Percentiles rank a stretch among this genome's conserved stretches.
These are phyloP conservation scores for Tupiocoris notatus DNA, from an alignment of 2,888 invertebrate species.

Conservation along the genomic window DNA sequence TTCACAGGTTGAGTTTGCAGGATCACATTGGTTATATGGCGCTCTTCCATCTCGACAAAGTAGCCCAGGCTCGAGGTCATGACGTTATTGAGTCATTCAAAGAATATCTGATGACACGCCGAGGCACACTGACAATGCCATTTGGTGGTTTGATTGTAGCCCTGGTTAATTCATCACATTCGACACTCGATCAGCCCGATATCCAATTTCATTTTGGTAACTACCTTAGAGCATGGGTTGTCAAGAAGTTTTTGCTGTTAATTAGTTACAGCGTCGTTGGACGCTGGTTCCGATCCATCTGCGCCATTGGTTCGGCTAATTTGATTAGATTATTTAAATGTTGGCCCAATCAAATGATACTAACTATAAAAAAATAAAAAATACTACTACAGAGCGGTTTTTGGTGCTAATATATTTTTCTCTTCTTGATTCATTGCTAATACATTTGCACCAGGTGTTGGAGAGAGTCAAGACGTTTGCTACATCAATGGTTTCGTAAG, in stretches of 20 bases:
- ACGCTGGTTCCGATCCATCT: too few species aligned
- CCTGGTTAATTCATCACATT: constrained; percentile 5
- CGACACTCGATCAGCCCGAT: constrained; percentile 13
- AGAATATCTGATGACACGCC: background rate
- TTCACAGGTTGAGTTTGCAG: constrained; percentile 1
- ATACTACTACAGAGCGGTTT: too few species aligned
- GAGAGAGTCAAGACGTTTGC: constrained; percentile 1
- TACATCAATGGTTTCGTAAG: constrained; percentile 7
- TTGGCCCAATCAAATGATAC: too few species aligned
- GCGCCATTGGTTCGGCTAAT: too few species aligned
- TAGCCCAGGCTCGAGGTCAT: background rate
- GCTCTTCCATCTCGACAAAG: background rate
- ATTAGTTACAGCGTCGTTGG: too few species aligned
- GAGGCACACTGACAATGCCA: background rate
- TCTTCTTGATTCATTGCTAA: too few species aligned
- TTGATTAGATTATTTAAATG: too few species aligned
- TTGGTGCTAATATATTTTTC: too few species aligned
- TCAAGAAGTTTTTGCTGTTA: background rate
- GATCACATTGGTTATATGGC: constrained; percentile 12
- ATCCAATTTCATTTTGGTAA: constrained; percentile 21
- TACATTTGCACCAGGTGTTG: too few species aligned
- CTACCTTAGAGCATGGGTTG: too few species aligned
- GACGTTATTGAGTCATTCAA: background rate
- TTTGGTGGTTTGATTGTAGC: constrained; percentile 12
- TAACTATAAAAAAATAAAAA: too few species aligned